Evolutionary conservation across 2,888 invertebrate species (phyloP), one percentile per base, ranked within the genome.

Genomic region (Abrostola triplasia): DNA sequence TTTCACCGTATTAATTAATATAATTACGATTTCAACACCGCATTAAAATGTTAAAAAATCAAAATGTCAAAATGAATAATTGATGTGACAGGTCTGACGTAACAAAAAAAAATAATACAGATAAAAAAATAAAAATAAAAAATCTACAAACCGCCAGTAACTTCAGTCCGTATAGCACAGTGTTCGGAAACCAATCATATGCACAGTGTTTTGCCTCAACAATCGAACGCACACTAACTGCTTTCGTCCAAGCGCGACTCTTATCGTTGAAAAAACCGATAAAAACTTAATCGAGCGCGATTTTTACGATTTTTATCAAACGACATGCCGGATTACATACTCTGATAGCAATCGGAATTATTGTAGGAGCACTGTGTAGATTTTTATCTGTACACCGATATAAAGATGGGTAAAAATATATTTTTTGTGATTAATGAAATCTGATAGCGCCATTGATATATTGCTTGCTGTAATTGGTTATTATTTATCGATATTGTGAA

Each of bases 281-380:
- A 87, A 76, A 72, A 70, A 81, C 85, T 87, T 90, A 92, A 93
- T 93, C 93, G 89, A 87, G 89, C 87, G 88, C 90, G 90, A 92
- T 93, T 94, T 93, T 93, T 93, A 93, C 90, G 92, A 93, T 91
- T 87, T 79, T 88, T 93, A 94, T 92, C 92, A 85, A 76, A 84
- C 85, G 93, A 94, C 93, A 94, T 88, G 93, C 83, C 84, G 93
- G 93, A 94, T 94, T 94, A 94, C 93, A 93, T 80, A 87, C 71
- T 66, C 57, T 84, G 93, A 93, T 94, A 92, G 82, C 83, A 83
- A 93, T 93, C 93, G 85, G 85, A 85, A 85, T 85, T 85, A 85
- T 82, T 85, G 83, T 85, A 81, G 80, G 79, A 83, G 84, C 79
- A 81, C 83, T 80, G 75, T 79, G 79, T 78, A 80, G 84, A 84